These are phyloP conservation scores for Daphoenositta chrysoptera DNA, from an alignment of 2,113 vertebrate species.

Conservation along the genomic window DNA sequence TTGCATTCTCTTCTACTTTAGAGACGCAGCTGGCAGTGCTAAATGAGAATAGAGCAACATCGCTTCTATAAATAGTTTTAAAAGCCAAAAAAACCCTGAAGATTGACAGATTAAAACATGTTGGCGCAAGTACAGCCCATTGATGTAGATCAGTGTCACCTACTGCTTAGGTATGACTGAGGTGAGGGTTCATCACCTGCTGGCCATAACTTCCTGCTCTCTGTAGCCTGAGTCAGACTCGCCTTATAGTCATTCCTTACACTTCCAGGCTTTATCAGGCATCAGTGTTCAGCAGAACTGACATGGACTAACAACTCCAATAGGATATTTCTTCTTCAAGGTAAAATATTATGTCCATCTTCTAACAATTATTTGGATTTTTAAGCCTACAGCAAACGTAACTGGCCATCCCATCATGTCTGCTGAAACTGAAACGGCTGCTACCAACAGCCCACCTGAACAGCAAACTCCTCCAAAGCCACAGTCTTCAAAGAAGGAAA, in stretches of 20 bases:
- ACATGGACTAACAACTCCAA: not conserved
- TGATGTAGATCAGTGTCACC: not conserved
- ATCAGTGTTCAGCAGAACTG: not conserved
- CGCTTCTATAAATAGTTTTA: not conserved
- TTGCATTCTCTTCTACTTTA: not conserved
- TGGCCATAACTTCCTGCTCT: not conserved
- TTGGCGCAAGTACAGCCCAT: not conserved
- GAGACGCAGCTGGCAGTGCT: not conserved
- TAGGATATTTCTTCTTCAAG: not conserved
- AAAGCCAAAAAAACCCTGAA: not conserved
- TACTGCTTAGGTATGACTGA: not conserved
- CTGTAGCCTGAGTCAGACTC: not conserved
- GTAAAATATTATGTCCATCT: not conserved
- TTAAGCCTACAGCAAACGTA: not conserved
- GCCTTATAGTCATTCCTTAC: not conserved
- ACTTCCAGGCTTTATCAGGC: not conserved
- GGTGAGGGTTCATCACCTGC: not conserved
- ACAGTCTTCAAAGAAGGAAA: conserved; percentile 84
- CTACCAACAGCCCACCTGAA: conserved; percentile 65
- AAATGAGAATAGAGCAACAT: not conserved
- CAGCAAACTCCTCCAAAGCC: conserved; percentile 60
- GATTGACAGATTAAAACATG: not conserved
- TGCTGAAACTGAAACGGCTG: conserved; percentile 75
- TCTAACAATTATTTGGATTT: not conserved
- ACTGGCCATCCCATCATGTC: conserved; percentile 76